Evolutionary conservation across 1,140 invertebrate species (phyloP), one percentile per base, ranked within the genome.

Genomic region (Arion vulgaris): DNA sequence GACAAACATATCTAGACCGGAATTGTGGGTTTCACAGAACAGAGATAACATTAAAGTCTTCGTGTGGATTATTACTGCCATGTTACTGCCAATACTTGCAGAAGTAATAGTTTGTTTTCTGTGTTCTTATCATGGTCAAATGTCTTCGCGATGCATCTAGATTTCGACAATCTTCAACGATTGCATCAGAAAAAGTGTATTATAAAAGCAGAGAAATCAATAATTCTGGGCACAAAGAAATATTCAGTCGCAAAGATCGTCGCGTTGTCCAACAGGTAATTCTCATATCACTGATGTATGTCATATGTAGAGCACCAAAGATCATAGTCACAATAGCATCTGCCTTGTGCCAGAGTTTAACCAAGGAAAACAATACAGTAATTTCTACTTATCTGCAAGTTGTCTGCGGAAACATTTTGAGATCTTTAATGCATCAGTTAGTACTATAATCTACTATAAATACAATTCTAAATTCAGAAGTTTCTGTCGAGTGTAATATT

Each of bases 391-490:
- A 0, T 7, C n/a, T 1, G 32, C 17, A 28, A 66, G n/a, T 38
- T 38, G 7, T 23, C 4, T 79, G 1, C n/a, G n/a, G 19, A 23
- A 28, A 15, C 5, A n/a, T 9, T 68, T 79, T 7, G 26, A 79
- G 5, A 9, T 68, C 2, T 4, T 66, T 2, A 68, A 39, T 57
- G 7, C 53, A 2, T 9, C 19, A 9, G n/a, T 39, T 26, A 68
- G 17, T 34, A 1, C 68, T 26, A 5, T 26, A 11, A 68, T 79
- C 17, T 79, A 79, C 57, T 79, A 39, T 23, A 36, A 19, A 26
- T 79, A 79, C 77, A 66, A 51, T n/a, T 39, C 53, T 13, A 68
- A 23, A 32, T 79, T 66, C n/a, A 15, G 38, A 73, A 9, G 9
- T 49, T 49, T 49, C 19, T 9, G 39, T 13, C 26, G 15, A 45